These are phyloP conservation scores for Hippocampus guttulatus DNA, from an alignment of 2,113 vertebrate species.

Conservation along the genomic window DNA sequence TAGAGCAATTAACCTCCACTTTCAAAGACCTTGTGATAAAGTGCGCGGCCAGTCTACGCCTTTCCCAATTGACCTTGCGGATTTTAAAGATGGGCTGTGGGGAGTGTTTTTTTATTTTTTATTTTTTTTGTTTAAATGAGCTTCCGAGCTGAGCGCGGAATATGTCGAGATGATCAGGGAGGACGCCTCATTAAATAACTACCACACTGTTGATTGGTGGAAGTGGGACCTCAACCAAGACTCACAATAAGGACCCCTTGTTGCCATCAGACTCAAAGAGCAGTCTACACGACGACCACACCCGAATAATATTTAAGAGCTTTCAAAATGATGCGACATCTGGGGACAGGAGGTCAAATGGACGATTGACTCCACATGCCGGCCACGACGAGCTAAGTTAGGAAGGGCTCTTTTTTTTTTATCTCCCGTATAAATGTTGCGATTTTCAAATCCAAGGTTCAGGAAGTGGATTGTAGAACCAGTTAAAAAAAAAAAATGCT, in stretches of 20 bases:
- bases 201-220: background rate
- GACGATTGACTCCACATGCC: no score
- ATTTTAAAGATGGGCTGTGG: conserved; percentile 7
- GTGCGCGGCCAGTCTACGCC: conserved; percentile 18
- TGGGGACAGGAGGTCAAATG: no score
- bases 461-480: no score
- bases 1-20: conserved; percentile 15
- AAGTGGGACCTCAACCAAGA: background rate
- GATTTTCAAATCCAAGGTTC: no score
- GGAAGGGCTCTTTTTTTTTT: no score
- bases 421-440: no score
- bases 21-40: conserved; percentile 24
- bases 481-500: no score
- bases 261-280: background rate
- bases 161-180: conserved; percentile 8
- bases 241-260: background rate
- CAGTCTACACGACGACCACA: conserved; percentile 1
- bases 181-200: conserved; percentile 6
- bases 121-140: background rate
- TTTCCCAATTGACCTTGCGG: conserved; percentile 41
- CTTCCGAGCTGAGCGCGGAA: background rate
- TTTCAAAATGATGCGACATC: conserved; percentile 9
- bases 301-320: conserved; percentile 20
- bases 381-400: no score
- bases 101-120: background rate